Conservation (phyloP, 2,888 invertebrate genomes). For the Hipparchia sbordonii region DNA sequence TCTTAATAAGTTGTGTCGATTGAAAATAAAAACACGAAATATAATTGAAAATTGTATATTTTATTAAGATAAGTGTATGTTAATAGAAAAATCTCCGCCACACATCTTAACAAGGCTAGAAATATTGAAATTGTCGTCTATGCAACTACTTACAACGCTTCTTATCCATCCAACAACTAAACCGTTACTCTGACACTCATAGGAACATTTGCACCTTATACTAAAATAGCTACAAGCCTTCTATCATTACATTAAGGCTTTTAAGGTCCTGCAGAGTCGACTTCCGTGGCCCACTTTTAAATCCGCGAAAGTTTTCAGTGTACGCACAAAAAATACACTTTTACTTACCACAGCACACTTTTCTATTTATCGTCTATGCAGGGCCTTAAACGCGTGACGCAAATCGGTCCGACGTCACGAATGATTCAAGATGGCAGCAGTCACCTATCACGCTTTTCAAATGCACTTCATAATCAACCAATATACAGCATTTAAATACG, state of each 20-base stretch:
- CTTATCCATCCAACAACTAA: conserved; percentile 46
- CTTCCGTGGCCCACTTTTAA: background rate
- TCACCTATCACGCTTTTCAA: background rate
- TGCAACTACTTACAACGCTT: conserved; percentile 53
- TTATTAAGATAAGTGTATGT: conserved; percentile 69
- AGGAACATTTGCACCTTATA: conserved; percentile 82
- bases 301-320: too few relatives aligned
- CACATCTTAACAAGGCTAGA: conserved; percentile 68
- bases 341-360: too few relatives aligned
- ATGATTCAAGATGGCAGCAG: conserved; percentile 5
- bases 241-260: conserved; percentile 11
- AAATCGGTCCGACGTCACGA: background rate
- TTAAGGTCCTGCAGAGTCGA: background rate
- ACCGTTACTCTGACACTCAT: conserved; percentile 67
- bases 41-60: conserved; percentile 62
- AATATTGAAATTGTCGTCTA: conserved; percentile 67
- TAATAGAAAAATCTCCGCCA: conserved; percentile 75
- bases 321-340: too few relatives aligned
- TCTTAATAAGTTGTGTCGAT: background rate
- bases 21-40: conserved; percentile 1
- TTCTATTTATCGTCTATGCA: too few relatives aligned
- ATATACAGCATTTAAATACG: background rate
- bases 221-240: conserved; percentile 49
- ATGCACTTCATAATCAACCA: background rate
- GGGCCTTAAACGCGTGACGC: background rate